Evolutionary conservation across 2,797 vertebrate species (phyloP).

Genomic region (Glyptemys insculpta): DNA sequence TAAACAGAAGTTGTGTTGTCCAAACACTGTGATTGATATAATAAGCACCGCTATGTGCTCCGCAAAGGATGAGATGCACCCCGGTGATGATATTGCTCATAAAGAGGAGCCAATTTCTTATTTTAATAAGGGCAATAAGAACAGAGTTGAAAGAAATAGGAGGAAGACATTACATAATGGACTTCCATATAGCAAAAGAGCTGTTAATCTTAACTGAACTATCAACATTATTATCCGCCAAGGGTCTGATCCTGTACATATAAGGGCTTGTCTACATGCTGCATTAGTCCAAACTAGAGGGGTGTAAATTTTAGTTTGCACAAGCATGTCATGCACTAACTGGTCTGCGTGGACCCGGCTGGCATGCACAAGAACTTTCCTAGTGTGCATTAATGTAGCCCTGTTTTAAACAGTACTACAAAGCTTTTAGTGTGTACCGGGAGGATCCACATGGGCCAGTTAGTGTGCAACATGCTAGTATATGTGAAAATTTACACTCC

Average conservation of each 20-base stretch:
- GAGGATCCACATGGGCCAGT: background rate
- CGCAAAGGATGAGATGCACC: background rate
- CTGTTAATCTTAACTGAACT: background rate
- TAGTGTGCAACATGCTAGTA: background rate
- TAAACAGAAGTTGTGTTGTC: background rate
- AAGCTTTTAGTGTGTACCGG: background rate
- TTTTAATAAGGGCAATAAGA: background rate
- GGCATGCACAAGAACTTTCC: background rate
- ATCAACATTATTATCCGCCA: background rate
- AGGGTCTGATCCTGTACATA: background rate
- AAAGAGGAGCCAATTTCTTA: background rate
- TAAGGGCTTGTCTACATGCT: background rate
- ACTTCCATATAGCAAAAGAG: conserved; percentile 6
- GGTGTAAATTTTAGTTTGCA: background rate
- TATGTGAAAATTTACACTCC: background rate
- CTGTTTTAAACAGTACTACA: background rate
- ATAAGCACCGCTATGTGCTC: fast-evolving
- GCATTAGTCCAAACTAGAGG: background rate
- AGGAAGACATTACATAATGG: background rate
- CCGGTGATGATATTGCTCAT: background rate
- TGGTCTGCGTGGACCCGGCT: background rate
- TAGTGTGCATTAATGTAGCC: background rate
- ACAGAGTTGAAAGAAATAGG: background rate
- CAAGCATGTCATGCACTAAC: background rate
- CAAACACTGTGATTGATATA: background rate